These are phyloP conservation scores for Psilopsiagon aurifrons DNA, from an alignment of 2,113 vertebrate genomes.

Conservation along the genomic window DNA sequence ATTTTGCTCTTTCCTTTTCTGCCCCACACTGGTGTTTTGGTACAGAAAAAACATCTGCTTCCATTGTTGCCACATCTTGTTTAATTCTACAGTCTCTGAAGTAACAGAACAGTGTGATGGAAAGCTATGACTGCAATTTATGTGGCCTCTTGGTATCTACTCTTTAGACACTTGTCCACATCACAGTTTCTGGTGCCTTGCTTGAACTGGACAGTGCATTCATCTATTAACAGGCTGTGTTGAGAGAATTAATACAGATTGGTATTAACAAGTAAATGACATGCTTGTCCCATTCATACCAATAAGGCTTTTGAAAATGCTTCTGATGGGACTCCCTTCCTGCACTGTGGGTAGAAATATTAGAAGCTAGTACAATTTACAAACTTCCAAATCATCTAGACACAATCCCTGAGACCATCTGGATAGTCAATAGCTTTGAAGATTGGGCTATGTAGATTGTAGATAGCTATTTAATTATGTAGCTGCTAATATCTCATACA, in stretches of 20 bases:
- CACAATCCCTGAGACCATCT: not conserved
- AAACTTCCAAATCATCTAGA: not conserved
- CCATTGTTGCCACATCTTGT: fast-evolving
- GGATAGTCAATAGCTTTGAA: not conserved
- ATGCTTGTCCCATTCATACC: not conserved
- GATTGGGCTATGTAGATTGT: not conserved
- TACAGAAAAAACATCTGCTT: not conserved
- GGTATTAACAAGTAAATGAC: not conserved
- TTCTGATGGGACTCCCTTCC: not conserved
- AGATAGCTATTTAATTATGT: not conserved
- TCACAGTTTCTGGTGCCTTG: not conserved
- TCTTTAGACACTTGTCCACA: not conserved
- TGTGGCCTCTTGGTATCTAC: not conserved
- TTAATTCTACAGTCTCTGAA: not conserved
- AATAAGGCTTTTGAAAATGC: not conserved
- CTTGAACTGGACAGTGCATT: not conserved
- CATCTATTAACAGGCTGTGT: not conserved
- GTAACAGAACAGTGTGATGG: not conserved
- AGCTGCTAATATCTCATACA: not conserved
- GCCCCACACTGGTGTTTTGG: not conserved
- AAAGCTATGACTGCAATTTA: not conserved
- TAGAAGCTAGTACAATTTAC: not conserved
- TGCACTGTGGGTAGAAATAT: not conserved
- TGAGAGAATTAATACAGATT: not conserved
- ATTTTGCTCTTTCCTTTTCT: not conserved